phyloP scores from a whole-genome alignment of 1,140 invertebrate species.

The Ptiloglossa arizonensis region DNA sequence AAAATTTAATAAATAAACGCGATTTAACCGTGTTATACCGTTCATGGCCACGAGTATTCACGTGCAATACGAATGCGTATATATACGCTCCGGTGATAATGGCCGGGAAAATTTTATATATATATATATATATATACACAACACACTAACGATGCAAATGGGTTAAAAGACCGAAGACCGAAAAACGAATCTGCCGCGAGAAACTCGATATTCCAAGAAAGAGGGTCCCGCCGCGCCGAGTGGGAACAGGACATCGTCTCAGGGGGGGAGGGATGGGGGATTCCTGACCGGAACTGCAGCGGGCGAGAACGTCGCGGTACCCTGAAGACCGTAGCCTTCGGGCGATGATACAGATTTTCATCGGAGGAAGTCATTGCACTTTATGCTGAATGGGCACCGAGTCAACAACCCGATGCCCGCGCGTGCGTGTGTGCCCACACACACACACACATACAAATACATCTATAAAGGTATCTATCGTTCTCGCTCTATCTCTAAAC shows the following conservation, averaged over 20 bases:
- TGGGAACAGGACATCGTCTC: slow-evolving; percentile 5
- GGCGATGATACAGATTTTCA: slow-evolving; percentile 77
- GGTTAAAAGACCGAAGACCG: slow-evolving; percentile 7
- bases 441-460: slow-evolving; percentile 43
- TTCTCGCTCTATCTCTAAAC: slow-evolving; percentile 4
- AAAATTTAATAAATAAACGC: no score
- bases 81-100: no score
- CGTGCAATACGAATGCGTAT: no score
- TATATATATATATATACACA: no score
- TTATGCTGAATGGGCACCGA: slow-evolving; percentile 80
- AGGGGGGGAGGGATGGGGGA: slow-evolving; percentile 17
- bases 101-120: no score
- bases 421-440: slow-evolving; percentile 2
- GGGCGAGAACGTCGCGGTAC: slow-evolving; percentile 27
- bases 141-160: no score
- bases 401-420: slow-evolving; percentile 76
- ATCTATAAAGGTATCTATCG: slow-evolving; percentile 21
- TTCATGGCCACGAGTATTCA: no score
- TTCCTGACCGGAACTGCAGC: slow-evolving; percentile 37
- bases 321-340: slow-evolving; percentile 55
- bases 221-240: slow-evolving; percentile 2
- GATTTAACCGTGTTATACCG: no score
- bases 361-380: slow-evolving; percentile 78
- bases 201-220: slow-evolving; percentile 41
- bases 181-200: slow-evolving; percentile 23